These are phyloP conservation scores for Archilochus colubris DNA, from an alignment of 2,113 vertebrate genomes.

Conservation along the genomic window DNA sequence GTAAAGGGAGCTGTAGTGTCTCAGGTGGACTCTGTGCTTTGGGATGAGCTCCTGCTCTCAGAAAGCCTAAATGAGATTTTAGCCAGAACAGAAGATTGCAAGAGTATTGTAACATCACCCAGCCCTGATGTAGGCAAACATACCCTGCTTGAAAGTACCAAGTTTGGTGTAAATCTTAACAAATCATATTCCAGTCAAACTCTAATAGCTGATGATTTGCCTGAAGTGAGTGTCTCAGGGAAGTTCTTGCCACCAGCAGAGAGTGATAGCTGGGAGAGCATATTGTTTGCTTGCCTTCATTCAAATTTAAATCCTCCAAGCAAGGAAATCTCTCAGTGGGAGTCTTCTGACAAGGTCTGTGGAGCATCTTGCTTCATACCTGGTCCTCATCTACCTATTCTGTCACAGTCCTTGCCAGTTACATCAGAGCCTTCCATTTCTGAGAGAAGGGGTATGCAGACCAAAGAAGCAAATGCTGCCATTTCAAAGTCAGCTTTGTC, in stretches of 20 bases:
- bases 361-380: background rate
- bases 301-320: background rate
- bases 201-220: background rate
- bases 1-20: background rate
- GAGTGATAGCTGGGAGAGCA: background rate
- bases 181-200: background rate
- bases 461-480: background rate
- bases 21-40: slow-evolving; percentile 20
- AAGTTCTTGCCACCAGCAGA: background rate
- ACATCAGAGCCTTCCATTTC: background rate
- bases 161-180: background rate
- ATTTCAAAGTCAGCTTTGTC: slow-evolving; percentile 7
- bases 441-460: background rate
- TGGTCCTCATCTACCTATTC: background rate
- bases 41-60: slow-evolving; percentile 80
- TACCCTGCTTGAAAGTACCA: background rate
- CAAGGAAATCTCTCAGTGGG: background rate
- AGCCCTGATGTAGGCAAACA: background rate
- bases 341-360: background rate
- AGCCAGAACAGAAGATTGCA: slow-evolving; percentile 57
- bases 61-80: slow-evolving; percentile 81
- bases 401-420: background rate
- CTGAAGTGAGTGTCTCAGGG: background rate
- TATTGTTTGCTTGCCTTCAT: background rate
- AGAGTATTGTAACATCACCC: background rate